Conservation (phyloP, 1,140 invertebrate species). For the Drosophila pseudoananassae region DNA sequence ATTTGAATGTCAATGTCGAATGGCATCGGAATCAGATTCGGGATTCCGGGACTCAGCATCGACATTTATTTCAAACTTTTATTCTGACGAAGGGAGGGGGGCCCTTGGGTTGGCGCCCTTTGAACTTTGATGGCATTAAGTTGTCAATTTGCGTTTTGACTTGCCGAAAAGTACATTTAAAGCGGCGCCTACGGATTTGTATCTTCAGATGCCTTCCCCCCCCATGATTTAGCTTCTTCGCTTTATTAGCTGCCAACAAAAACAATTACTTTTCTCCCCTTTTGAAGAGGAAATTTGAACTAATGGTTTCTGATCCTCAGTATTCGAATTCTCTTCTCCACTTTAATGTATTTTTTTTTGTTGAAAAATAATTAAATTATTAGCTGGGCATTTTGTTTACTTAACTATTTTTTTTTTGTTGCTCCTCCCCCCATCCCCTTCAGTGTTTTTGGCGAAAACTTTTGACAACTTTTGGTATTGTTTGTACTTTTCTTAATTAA, state of each 20-base stretch:
- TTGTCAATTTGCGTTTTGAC: constrained; percentile 78
- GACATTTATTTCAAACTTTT: constrained; percentile 32
- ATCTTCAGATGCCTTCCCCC: no score
- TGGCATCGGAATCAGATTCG: constrained; percentile 32
- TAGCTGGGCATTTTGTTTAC: background rate
- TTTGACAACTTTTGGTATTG: constrained; percentile 15
- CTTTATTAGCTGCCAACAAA: constrained; percentile 9
- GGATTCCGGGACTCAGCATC: constrained; percentile 7
- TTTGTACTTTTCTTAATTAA: constrained; percentile 35
- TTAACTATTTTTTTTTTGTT: constrained; percentile 5
- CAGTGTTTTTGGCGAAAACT: constrained; percentile 3
- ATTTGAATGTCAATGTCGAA: constrained; percentile 81
- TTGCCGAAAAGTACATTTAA: constrained; percentile 20
- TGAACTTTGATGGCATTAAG: constrained; percentile 80
- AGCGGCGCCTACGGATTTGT: constrained; percentile 17
- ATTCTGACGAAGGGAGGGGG: background rate
- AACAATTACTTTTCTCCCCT: background rate
- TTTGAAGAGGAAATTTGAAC: background rate
- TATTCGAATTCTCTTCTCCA: background rate
- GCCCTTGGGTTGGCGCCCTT: constrained; percentile 53
- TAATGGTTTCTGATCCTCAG: no score
- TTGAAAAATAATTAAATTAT: constrained; percentile 7
- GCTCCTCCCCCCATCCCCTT: no score
- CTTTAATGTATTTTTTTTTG: background rate
- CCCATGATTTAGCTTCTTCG: constrained; percentile 29